phyloP scores from a whole-genome alignment of 2,888 invertebrate species.

The Amiota mariae region DNA sequence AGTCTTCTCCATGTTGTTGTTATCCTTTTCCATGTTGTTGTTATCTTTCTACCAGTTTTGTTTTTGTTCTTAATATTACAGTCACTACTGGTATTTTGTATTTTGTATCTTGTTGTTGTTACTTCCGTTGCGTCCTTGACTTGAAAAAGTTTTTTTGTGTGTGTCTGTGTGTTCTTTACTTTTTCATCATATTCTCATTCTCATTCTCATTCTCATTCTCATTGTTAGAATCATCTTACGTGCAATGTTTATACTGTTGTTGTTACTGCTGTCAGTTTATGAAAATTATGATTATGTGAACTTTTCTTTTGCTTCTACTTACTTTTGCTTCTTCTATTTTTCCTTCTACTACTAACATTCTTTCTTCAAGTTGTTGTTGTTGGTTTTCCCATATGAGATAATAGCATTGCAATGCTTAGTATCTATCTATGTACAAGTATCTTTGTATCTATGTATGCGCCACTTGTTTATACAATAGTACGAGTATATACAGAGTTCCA shows the following conservation, averaged over 20 bases:
- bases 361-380: not conserved
- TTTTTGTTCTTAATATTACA: not conserved
- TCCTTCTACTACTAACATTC: too few species aligned
- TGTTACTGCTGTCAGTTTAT: slow-evolving; percentile 10
- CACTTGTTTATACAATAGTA: too few species aligned
- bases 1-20: not conserved
- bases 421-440: not conserved
- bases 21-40: not conserved
- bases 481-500: too few species aligned
- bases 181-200: too few species aligned
- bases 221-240: too few species aligned
- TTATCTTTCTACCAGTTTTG: not conserved
- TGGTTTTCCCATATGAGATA: not conserved
- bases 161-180: too few species aligned
- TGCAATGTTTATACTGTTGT: not conserved
- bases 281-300: slow-evolving; percentile 29
- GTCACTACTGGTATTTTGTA: too few species aligned
- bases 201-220: too few species aligned
- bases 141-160: too few species aligned
- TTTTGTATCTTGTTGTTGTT: not conserved
- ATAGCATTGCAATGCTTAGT: slow-evolving; percentile 1
- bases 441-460: too few species aligned
- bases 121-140: not conserved
- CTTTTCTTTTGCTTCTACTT: slow-evolving; percentile 3
- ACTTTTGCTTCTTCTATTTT: not conserved